Evolutionary conservation across 2,113 vertebrate species (phyloP).

Genomic region (Tragelaphus scriptus): DNA sequence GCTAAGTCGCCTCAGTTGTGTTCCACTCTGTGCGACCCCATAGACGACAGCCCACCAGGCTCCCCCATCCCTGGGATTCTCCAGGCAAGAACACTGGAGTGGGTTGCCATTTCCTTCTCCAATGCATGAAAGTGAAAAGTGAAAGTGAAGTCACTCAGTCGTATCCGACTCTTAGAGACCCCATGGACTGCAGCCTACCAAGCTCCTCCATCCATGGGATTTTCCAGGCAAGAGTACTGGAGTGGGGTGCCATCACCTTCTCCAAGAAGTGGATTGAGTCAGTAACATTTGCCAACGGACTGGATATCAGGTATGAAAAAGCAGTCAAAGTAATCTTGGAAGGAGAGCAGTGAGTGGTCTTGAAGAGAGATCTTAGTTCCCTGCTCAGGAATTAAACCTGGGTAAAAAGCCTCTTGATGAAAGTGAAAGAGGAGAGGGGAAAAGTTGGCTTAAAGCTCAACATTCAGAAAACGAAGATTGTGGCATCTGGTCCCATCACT

Average conservation of each 20-base stretch:
- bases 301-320: not conserved
- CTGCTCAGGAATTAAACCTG: not conserved
- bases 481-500: too few relatives aligned
- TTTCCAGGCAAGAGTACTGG: not conserved
- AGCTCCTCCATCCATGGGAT: not conserved
- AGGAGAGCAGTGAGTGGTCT: not conserved
- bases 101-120: too few relatives aligned
- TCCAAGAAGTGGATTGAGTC: not conserved
- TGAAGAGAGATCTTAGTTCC: not conserved
- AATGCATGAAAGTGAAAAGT: too few relatives aligned
- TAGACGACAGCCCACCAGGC: not conserved
- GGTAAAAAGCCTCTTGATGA: too few relatives aligned
- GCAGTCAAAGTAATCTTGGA: not conserved
- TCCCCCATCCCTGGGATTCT: not conserved
- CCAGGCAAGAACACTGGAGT: not conserved
- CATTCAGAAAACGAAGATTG: too few relatives aligned
- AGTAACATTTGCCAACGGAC: not conserved
- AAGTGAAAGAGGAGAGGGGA: too few relatives aligned
- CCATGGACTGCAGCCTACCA: not conserved
- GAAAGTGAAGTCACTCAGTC: too few relatives aligned
- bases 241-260: not conserved
- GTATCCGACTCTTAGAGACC: fast-evolving
- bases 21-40: not conserved
- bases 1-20: fast-evolving
- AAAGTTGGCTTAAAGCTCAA: too few relatives aligned